Base-by-base conservation (phyloP, 2,797 vertebrate species). In the Ctenopoma multispine region DNA sequence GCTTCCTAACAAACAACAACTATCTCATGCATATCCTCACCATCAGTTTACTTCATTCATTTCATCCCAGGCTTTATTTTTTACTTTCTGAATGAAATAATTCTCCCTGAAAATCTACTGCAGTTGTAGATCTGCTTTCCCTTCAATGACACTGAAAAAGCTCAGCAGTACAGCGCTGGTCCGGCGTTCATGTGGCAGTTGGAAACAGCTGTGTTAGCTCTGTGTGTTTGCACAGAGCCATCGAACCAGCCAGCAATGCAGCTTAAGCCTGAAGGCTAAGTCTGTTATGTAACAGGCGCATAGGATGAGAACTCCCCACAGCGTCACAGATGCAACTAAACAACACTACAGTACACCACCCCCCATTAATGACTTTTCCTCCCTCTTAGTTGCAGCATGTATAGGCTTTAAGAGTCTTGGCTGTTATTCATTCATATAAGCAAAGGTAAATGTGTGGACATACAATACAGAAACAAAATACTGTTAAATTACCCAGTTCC, bases 191-290 rank as follows among this genome's bases (percentile, higher is more conserved):
- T 44, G 81, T 85, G 87, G 87, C 81, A 66, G 67, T 82, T 69
- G 75, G 51, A 78, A 82, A 77, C 87, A 80, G 72, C 77, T 85
- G 88, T 44, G 64, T 58, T 72, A 21, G 61, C n/a, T 18, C 15
- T 31, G 38, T 40, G 14, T 65, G 44, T 61, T 64, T 57, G 17
- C 46, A 7, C 21, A 34, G 44, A 67, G 68, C 68, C 62, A 46
- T 73, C 44, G 29, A 75, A 74, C 79, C 59, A 69, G 72, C 60
- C 80, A 80, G 83, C 27, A 5, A 57, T 20, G 57, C 84, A 80
- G 88, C 72, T 89, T 91, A 91, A 92, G 84, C 86, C 79, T 73
- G 87, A 68, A 58, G 74, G 61, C 88, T 86, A 82, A 90, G 80
- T 79, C 76, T 38, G 82, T 93, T 92, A 92, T 43, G 77, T 89